Percentiles rank a stretch among this genome's conserved stretches.
These are phyloP conservation scores for Yoshiicerus persimilis DNA, from an alignment of 1,140 invertebrate species.

Conservation along the genomic window DNA sequence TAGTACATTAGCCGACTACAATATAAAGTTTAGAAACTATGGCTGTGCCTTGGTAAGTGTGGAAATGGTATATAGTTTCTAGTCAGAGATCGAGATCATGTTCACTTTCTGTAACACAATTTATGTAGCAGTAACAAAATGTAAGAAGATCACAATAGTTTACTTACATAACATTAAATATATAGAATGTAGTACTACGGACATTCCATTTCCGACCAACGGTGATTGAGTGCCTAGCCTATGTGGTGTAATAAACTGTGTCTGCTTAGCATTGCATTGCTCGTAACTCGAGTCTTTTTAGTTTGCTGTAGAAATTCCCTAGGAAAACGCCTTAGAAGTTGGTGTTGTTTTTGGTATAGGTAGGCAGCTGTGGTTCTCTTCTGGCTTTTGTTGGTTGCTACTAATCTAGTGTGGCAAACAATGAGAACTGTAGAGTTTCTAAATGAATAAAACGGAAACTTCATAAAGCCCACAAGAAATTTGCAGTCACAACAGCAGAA, in stretches of 20 bases:
- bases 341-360: neutral
- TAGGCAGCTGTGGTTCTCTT: neutral
- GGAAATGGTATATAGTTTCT: too few relatives aligned
- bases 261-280: neutral
- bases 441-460: neutral
- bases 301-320: neutral
- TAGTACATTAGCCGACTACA: too few relatives aligned
- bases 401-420: neutral
- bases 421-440: neutral
- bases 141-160: neutral
- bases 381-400: neutral
- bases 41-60: too few relatives aligned
- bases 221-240: slow-evolving; percentile 4
- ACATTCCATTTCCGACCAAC: neutral
- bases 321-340: neutral
- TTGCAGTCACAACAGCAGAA: neutral
- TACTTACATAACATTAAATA: neutral
- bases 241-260: slow-evolving; percentile 16
- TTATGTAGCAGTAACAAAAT: neutral
- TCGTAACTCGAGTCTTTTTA: neutral
- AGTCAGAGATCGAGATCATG: neutral
- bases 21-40: too few relatives aligned
- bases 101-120: neutral
- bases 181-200: neutral
- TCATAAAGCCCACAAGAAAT: neutral